Conservation (phyloP, 2,888 invertebrate genomes). For the Drosophila testacea region DNA sequence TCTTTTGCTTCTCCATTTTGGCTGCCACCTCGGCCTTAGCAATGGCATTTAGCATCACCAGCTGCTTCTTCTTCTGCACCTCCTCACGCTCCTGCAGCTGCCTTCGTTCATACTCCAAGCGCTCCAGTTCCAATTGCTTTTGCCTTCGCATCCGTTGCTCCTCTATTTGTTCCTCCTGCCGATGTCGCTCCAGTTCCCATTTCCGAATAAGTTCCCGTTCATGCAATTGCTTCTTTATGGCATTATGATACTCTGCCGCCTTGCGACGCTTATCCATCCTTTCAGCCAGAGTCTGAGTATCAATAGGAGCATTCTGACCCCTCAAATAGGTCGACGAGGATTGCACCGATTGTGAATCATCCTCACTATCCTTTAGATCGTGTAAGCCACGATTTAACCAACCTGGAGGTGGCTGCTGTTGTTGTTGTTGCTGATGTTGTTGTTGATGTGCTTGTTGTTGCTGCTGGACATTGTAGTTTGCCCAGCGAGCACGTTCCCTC, state of each 20-base stretch:
- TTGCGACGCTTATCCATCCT: constrained; percentile 92
- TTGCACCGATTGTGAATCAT: constrained; percentile 82
- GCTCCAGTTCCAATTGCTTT: constrained; percentile 89
- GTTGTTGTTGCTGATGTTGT: constrained; percentile 45
- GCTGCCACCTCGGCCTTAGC: constrained; percentile 92
- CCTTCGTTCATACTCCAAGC: constrained; percentile 90
- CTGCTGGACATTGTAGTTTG: constrained; percentile 86
- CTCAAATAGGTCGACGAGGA: constrained; percentile 90
- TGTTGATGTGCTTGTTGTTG: constrained; percentile 47
- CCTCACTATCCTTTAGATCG: constrained; percentile 86
- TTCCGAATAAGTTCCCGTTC: constrained; percentile 91
- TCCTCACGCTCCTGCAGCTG: constrained; percentile 89
- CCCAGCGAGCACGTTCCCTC: constrained; percentile 90
- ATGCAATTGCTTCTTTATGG: constrained; percentile 93
- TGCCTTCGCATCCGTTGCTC: constrained; percentile 91
- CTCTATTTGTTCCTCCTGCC: constrained; percentile 92
- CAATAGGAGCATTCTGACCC: constrained; percentile 94
- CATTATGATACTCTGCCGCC: constrained; percentile 94
- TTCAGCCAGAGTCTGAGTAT: constrained; percentile 92
- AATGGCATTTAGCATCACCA: constrained; percentile 91
- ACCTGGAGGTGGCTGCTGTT: constrained; percentile 82
- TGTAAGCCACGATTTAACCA: constrained; percentile 87
- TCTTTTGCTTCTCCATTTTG: constrained; percentile 88
- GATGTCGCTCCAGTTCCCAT: constrained; percentile 90
- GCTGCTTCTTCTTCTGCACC: constrained; percentile 90